Evolutionary conservation across 2,797 vertebrate species (phyloP).

Genomic region (Myiotriccus ornatus): DNA sequence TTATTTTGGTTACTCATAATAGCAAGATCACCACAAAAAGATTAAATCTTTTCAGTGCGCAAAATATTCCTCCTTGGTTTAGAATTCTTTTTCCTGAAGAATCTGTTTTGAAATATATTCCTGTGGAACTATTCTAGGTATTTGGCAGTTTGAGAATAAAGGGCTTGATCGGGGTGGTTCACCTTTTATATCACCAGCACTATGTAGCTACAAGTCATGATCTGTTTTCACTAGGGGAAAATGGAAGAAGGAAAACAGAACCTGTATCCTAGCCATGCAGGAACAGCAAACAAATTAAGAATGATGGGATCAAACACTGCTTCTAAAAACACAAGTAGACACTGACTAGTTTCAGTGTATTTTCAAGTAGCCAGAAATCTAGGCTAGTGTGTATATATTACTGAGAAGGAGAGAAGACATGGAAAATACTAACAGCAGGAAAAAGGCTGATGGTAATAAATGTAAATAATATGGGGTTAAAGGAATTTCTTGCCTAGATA

Average conservation of each 20-base stretch:
- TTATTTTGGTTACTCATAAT: neutral
- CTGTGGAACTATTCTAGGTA: neutral
- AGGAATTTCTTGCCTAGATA: neutral
- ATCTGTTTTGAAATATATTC: neutral
- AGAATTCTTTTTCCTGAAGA: neutral
- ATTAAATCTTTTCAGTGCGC: neutral
- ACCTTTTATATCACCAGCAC: neutral
- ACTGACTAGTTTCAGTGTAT: neutral
- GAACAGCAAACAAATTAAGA: neutral
- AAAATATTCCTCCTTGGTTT: neutral
- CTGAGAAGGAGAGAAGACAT: neutral
- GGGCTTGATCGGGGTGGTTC: neutral
- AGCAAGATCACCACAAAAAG: neutral
- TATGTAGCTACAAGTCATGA: neutral
- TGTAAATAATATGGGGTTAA: neutral
- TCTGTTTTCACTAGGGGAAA: constrained; percentile 1
- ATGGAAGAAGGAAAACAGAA: neutral
- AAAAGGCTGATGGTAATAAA: neutral
- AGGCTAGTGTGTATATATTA: neutral
- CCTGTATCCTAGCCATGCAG: neutral
- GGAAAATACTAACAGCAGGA: neutral
- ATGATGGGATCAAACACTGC: neutral
- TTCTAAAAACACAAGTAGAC: neutral
- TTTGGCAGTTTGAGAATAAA: neutral
- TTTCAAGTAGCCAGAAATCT: neutral